phyloP scores from a whole-genome alignment of 2,113 vertebrate species.

The Lepisosteus osseus region DNA sequence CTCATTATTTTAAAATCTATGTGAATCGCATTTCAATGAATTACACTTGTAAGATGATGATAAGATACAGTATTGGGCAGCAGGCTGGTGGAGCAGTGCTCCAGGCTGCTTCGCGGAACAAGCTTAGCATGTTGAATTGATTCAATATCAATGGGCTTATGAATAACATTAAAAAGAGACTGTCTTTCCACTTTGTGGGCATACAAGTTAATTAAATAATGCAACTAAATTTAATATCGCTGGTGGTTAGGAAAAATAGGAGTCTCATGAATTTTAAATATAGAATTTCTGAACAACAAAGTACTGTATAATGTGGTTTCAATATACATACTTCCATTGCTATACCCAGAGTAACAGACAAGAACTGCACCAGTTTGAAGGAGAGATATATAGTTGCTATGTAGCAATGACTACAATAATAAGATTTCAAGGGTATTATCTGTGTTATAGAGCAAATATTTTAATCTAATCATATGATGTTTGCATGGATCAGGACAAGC shows the following conservation, averaged over 20 bases:
- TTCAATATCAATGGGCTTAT: neutral
- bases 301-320: slow-evolving; percentile 2
- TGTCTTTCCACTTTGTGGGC: neutral
- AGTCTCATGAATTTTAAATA: slow-evolving; percentile 15
- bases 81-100: neutral
- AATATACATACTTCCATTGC: neutral
- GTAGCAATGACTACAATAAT: no score
- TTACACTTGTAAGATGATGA: no score
- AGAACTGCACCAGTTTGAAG: no score
- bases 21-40: no score
- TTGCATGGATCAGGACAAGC: no score
- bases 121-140: no score
- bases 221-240: slow-evolving; percentile 8
- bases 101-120: neutral
- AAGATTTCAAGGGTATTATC: no score
- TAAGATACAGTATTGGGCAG: neutral
- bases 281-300: neutral
- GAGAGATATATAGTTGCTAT: no score
- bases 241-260: slow-evolving; percentile 8
- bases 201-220: slow-evolving; percentile 12
- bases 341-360: neutral
- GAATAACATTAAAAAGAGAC: slow-evolving; percentile 5
- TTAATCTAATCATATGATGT: no score
- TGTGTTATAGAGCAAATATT: no score
- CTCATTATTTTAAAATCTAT: no score